phyloP scores from a whole-genome alignment of 2,113 vertebrate genomes.

The human region DNA sequence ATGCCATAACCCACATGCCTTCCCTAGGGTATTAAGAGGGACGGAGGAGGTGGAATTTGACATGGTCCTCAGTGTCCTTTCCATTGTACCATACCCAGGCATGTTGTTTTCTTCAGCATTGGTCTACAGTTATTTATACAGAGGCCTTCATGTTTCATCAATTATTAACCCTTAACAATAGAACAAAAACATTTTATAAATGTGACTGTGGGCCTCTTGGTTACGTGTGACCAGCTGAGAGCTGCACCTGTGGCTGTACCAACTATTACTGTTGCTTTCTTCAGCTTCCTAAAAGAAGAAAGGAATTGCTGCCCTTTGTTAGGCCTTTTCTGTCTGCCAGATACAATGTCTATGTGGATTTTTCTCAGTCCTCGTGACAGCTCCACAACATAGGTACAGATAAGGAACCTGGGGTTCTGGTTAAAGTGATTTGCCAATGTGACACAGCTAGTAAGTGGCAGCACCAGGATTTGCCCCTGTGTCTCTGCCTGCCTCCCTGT shows the following conservation, averaged over 20 bases:
- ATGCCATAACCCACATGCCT: neutral
- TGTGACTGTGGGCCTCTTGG: neutral
- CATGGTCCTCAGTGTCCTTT: neutral
- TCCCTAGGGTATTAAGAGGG: no score
- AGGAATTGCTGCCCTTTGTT: neutral
- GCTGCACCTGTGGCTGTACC: neutral
- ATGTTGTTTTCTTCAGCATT: neutral
- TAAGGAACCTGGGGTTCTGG: neutral
- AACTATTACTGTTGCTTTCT: neutral
- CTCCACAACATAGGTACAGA: fast-evolving
- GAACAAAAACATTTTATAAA: neutral
- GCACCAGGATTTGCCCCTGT: fast-evolving
- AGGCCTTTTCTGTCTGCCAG: neutral
- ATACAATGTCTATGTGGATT: fast-evolving
- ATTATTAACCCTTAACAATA: neutral
- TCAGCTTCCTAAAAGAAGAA: neutral
- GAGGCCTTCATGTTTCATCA: neutral
- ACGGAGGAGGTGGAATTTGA: neutral
- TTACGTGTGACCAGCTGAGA: neutral
- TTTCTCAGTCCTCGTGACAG: neutral
- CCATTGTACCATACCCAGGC: fast-evolving
- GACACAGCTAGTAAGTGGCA: neutral
- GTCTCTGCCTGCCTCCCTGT: neutral
- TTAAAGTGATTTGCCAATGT: neutral
- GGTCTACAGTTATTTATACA: neutral